A percentile compares a stretch with the other conserved stretches of the same genome.
Evolutionary conservation across 2,113 vertebrate genomes (phyloP).

Genomic region (Pomatorhinus ruficollis): DNA sequence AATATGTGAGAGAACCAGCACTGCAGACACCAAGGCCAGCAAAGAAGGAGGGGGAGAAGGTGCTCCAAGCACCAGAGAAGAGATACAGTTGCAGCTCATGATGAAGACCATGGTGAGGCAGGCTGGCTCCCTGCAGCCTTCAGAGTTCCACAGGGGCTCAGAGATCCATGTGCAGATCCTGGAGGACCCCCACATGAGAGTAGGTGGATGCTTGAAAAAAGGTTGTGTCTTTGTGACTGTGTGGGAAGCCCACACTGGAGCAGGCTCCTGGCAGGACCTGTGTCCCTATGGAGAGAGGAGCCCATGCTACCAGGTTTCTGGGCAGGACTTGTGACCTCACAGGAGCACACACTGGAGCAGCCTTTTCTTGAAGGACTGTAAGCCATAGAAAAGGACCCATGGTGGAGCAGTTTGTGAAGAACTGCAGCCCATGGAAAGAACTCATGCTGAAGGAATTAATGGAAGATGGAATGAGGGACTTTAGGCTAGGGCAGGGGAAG

Average conservation of each 20-base stretch:
- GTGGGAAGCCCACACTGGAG: neutral
- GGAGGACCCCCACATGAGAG: neutral
- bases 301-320: neutral
- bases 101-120: neutral
- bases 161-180: neutral
- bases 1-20: neutral
- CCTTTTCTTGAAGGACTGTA: neutral
- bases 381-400: accelerated
- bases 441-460: neutral
- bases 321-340: neutral
- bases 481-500: neutral
- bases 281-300: neutral
- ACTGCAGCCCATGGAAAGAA: neutral
- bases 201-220: neutral
- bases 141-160: neutral
- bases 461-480: neutral
- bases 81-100: neutral
- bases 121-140: neutral
- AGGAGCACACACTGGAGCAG: neutral
- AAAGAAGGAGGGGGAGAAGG: neutral
- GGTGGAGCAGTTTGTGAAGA: neutral
- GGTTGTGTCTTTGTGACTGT: neutral
- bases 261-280: neutral
- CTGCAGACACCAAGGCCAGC: neutral
- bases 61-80: neutral